Conservation (phyloP, 1,140 invertebrate genomes). For the Polypedilum vanderplanki region DNA sequence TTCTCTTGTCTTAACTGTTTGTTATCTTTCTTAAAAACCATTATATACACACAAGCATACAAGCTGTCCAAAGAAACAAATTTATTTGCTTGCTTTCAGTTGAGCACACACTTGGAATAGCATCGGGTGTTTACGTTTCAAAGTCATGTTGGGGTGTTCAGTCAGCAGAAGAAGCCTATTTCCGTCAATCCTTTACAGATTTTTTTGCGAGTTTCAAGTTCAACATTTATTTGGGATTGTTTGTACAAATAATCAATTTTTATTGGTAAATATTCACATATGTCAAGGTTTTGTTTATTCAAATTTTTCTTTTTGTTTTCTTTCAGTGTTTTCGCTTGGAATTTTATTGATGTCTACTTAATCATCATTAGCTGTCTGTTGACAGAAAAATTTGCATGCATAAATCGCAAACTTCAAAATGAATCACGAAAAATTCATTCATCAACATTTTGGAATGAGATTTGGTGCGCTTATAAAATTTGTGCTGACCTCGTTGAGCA, state of each 20-base stretch:
- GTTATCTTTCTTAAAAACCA: background rate
- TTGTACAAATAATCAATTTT: background rate
- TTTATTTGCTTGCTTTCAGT: background rate
- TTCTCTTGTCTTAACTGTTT: background rate
- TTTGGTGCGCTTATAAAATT: slow-evolving; percentile 4
- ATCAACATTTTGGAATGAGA: background rate
- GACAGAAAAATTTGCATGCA: slow-evolving; percentile 16
- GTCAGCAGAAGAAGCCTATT: slow-evolving; percentile 20
- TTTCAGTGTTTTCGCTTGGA: background rate
- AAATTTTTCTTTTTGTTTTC: background rate
- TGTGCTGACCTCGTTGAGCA: background rate
- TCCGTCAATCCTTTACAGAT: slow-evolving; percentile 4
- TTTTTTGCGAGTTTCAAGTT: background rate
- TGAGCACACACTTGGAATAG: background rate
- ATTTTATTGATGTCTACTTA: slow-evolving; percentile 21
- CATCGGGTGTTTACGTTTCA: background rate
- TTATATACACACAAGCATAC: too few species aligned
- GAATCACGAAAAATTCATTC: background rate
- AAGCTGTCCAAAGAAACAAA: too few species aligned
- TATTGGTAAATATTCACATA: background rate
- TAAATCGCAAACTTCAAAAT: background rate
- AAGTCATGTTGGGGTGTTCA: slow-evolving; percentile 20
- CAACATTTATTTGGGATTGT: slow-evolving; percentile 22
- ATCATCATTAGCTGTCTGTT: background rate
- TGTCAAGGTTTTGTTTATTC: background rate